Evolutionary conservation across 2,888 invertebrate species (phyloP).

Genomic region (Leptinotarsa juncta): DNA sequence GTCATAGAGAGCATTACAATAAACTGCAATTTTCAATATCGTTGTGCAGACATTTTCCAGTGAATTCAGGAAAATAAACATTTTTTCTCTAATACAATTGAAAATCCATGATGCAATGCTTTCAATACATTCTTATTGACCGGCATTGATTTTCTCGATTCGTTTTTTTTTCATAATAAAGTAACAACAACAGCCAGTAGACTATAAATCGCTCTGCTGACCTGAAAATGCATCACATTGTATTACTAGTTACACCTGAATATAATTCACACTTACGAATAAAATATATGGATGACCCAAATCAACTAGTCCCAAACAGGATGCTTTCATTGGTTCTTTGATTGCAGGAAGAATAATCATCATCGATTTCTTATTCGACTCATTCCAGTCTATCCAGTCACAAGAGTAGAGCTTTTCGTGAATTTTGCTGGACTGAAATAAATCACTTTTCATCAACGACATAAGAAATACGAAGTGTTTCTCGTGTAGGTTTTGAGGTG

Average conservation of each 20-base stretch:
- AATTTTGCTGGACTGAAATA: not conserved
- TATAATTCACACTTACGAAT: not conserved
- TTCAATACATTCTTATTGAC: too few relatives aligned
- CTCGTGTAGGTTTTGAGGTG: too few relatives aligned
- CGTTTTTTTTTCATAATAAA: not conserved
- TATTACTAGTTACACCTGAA: not conserved
- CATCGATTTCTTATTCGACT: not conserved
- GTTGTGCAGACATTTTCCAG: too few relatives aligned
- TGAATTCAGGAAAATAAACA: too few relatives aligned
- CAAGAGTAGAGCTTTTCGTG: not conserved
- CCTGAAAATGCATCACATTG: not conserved
- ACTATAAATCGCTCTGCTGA: not conserved
- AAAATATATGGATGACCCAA: conserved; percentile 1
- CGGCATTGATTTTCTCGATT: too few relatives aligned
- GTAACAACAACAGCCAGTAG: not conserved
- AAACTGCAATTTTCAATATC: too few relatives aligned
- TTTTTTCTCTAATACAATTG: too few relatives aligned
- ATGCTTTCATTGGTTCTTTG: not conserved
- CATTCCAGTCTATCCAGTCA: not conserved
- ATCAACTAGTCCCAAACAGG: not conserved
- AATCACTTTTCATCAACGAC: not conserved
- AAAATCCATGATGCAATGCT: too few relatives aligned
- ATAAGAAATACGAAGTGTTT: too few relatives aligned
- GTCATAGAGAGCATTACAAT: too few relatives aligned
- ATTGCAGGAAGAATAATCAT: conserved; percentile 2